Evolutionary conservation across 1,140 invertebrate genomes (phyloP).

Genomic region (Hycleus cichorii): DNA sequence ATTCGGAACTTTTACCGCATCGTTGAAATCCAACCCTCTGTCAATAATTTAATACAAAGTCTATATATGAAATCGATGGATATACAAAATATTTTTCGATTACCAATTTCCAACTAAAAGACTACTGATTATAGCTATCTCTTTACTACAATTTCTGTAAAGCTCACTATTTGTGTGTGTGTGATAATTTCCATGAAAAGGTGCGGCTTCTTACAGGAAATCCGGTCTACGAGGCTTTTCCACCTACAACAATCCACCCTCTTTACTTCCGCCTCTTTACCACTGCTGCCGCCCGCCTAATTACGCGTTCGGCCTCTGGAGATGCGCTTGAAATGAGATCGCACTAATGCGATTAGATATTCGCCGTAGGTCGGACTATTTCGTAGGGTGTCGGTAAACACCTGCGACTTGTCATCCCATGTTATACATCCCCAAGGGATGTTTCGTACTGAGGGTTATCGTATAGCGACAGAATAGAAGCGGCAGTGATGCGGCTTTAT

Average conservation of each 20-base stretch:
- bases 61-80: too few relatives aligned
- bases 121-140: too few relatives aligned
- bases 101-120: too few relatives aligned
- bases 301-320: constrained; percentile 11
- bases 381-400: constrained; percentile 13
- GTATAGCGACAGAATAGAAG: neutral
- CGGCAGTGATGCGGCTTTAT: constrained; percentile 1
- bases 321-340: constrained; percentile 18
- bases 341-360: constrained; percentile 17
- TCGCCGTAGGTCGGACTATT: constrained; percentile 6
- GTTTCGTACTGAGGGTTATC: neutral
- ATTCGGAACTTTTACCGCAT: too few relatives aligned
- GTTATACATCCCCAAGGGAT: constrained; percentile 10
- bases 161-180: too few relatives aligned
- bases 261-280: neutral
- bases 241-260: neutral
- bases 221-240: neutral
- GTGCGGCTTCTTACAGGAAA: neutral
- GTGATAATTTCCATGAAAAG: neutral
- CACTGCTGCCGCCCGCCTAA: constrained; percentile 3
- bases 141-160: too few relatives aligned
- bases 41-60: too few relatives aligned
- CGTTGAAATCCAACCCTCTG: too few relatives aligned
- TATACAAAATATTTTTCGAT: too few relatives aligned
- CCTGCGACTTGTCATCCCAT: constrained; percentile 15